A percentile compares a stretch with the other conserved stretches of the same genome.
These are phyloP conservation scores for Tricholaema leucomelas DNA, from an alignment of 2,113 vertebrate genomes.

Conservation along the genomic window DNA sequence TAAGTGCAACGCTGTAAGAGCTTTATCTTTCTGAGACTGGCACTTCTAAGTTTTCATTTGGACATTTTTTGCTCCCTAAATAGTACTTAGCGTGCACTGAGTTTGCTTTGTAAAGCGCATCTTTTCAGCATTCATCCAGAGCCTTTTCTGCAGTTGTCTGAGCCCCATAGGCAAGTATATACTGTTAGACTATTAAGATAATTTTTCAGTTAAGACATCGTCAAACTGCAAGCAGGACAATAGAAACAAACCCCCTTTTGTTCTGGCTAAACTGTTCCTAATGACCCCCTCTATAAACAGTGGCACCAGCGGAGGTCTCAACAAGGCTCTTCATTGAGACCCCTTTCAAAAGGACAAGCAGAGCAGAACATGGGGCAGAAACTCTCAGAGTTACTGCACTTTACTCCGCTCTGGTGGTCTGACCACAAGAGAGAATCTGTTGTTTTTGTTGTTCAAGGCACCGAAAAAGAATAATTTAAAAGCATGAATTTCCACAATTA, in stretches of 20 bases:
- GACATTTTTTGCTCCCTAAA: conserved; percentile 32
- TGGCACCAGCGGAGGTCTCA: conserved; percentile 80
- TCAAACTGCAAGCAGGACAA: conserved; percentile 84
- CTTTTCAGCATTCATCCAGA: conserved; percentile 52
- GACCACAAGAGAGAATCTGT: conserved; percentile 49
- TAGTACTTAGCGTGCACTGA: neutral
- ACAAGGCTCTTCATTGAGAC: conserved; percentile 84
- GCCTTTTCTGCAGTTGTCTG: conserved; percentile 37
- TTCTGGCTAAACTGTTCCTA: conserved; percentile 88
- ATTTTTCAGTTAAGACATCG: conserved; percentile 74
- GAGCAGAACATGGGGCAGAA: conserved; percentile 79
- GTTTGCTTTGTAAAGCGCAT: conserved; percentile 64
- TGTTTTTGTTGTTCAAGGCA: conserved; percentile 64
- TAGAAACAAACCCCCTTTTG: conserved; percentile 93
- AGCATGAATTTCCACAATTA: conserved; percentile 55
- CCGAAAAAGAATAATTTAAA: conserved; percentile 41
- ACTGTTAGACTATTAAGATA: conserved; percentile 68
- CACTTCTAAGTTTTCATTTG: conserved; percentile 50
- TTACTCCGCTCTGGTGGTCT: conserved; percentile 76
- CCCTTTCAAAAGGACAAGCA: conserved; percentile 85
- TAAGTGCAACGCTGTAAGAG: neutral
- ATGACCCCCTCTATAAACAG: conserved; percentile 89
- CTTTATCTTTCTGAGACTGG: neutral
- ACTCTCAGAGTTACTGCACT: conserved; percentile 51
- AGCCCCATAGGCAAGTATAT: conserved; percentile 54